Base-by-base conservation (phyloP, 2,888 invertebrate species). In the Lottia scabra region DNA sequence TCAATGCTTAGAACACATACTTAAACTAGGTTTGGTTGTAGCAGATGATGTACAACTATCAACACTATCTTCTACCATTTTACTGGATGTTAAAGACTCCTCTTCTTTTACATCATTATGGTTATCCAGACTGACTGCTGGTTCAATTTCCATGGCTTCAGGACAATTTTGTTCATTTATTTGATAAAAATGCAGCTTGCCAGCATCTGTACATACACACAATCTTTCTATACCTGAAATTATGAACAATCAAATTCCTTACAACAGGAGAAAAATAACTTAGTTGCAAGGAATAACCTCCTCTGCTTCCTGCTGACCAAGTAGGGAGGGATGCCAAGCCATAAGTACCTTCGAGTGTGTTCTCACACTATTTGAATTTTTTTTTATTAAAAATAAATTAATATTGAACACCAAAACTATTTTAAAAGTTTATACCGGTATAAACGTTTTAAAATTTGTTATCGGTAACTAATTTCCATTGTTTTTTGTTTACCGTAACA, bases 201-300 rank as follows among this genome's bases (percentile, higher is more conserved):
- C 96, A 70, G 93, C 92, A 81, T 92, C 93, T 0, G 96, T 95
- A 63, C 95, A 94, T 1, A 94, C 95, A 88, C 96, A 96, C 44
- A 97, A 91, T 66, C 96, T 92, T 85, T 97, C 96, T 74, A 96
- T 92, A 87, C 93, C 93, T 93, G 80, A 5, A 77, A 78, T n/a
- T 38, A n/a, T n/a, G 27, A 15, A 65, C 38, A 38, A 38, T 8
- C 5, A 30, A 30, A 30, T 30, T 30, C 30, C 2, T 30, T 5
- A 30, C 30, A 30, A n/a, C n/a, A n/a, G n/a, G n/a, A n/a, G n/a
- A n/a, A n/a, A n/a, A n/a, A n/a, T n/a, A n/a, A n/a, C n/a, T n/a
- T n/a, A n/a, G n/a, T n/a, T n/a, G n/a, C n/a, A n/a, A n/a, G n/a
- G n/a, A n/a, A n/a, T n/a, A n/a, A n/a, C n/a, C n/a, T n/a, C n/a